These are phyloP conservation scores for Gymnobelideus leadbeateri DNA, from an alignment of 2,113 vertebrate species.

Conservation along the genomic window DNA sequence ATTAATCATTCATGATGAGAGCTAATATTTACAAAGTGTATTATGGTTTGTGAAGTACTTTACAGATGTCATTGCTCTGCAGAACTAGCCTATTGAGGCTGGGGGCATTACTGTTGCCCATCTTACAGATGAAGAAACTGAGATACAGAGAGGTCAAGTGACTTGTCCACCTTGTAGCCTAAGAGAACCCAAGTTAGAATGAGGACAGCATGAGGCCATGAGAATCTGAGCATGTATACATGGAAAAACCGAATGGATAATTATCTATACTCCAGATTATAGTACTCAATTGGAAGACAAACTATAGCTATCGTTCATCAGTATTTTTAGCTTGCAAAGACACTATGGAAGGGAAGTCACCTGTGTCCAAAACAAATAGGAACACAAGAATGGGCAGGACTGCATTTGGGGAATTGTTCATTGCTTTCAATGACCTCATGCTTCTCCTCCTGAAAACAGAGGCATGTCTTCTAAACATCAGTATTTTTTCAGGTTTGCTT, in stretches of 20 bases:
- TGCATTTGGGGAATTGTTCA: not conserved
- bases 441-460: not conserved
- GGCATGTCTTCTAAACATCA: not conserved
- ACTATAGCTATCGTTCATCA: not conserved
- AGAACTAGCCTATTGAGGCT: not conserved
- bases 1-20: not conserved
- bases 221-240: not conserved
- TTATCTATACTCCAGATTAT: not conserved
- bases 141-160: not conserved
- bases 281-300: not conserved
- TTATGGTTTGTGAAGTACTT: not conserved
- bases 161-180: not conserved
- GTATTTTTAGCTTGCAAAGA: not conserved
- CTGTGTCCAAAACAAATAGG: not conserved
- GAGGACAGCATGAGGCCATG: not conserved
- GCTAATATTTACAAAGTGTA: not conserved
- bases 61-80: not conserved
- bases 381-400: not conserved
- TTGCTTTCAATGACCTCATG: not conserved
- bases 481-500: not conserved
- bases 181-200: not conserved
- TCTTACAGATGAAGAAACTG: not conserved
- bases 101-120: not conserved
- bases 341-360: not conserved
- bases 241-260: not conserved